These are phyloP conservation scores for Scyliorhinus canicula DNA, from an alignment of 2,797 vertebrate species.

Conservation along the genomic window DNA sequence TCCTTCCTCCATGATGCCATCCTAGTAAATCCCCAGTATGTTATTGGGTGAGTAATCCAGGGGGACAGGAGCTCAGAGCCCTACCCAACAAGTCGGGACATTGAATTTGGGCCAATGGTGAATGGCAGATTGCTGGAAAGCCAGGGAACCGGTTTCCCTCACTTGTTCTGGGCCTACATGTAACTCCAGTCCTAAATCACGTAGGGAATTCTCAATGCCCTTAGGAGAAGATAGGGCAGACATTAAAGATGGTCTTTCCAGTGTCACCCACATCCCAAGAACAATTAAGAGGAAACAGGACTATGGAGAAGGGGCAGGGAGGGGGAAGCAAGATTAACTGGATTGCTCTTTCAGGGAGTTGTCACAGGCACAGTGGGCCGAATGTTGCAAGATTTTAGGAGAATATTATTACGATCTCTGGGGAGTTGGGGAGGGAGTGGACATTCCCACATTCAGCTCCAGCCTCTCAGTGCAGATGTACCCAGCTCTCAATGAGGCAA, in stretches of 20 bases:
- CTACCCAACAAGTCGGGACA: no score
- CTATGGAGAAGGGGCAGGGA: neutral
- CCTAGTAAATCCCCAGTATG: neutral
- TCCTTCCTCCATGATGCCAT: no score
- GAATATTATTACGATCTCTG: neutral
- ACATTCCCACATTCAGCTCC: neutral
- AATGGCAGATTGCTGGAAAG: no score
- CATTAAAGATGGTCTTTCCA: no score
- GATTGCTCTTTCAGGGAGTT: no score
- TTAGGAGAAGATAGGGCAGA: no score
- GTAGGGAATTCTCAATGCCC: neutral
- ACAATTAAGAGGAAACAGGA: no score
- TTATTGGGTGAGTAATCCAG: neutral
- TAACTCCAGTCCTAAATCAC: neutral
- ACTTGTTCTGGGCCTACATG: neutral
- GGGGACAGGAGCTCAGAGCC: neutral
- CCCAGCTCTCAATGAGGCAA: neutral
- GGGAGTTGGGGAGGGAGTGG: no score
- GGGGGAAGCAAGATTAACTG: no score
- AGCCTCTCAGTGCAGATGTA: neutral
- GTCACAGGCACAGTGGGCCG: neutral
- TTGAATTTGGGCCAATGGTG: neutral
- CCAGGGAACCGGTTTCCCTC: neutral
- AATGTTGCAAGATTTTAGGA: neutral
- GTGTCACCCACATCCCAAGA: neutral